Evolutionary conservation across 2,888 invertebrate species (phyloP), one percentile per base, ranked within the genome.

Genomic region (Orchestes rusci): DNA sequence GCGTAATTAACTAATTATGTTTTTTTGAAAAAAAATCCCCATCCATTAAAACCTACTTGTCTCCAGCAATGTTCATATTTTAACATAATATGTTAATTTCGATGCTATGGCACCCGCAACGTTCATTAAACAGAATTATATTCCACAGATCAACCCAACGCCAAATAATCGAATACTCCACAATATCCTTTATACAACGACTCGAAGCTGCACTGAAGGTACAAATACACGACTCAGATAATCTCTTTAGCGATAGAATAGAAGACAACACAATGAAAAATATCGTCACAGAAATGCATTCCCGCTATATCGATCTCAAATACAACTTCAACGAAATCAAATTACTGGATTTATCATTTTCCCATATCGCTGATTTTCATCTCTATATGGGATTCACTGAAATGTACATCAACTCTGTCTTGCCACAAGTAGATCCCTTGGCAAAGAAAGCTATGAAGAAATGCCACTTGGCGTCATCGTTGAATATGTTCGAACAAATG

Each of bases 361-460:
- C 43, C 10, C 8, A 28, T 1, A 58, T 66, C 29, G 57, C 62
- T 3, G 61, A 63, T 48, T 42, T 62, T 16, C 65, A 65, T 51
- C 59, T 64, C 34, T 55, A 72, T 15, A 65, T 77, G 3, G 80
- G 80, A 52, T 64, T 75, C 15, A 53, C 80, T 1, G 75, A 79
- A 55, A 61, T 76, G 0, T 69, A 72, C 53, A 61, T 83, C 3
- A 73, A 79, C 59, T 72, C 77, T 0, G 75, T 78, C 61, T 70
- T 83, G 8, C 82, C 82, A 13, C 66, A 78, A 1, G 82, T 93
- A 3, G 95, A 95, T 71, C 91, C 92, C 0, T 80, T 88, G 0
- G 79, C 84, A 45, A 90, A 90, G 65, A 77, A 81, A 52, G 72
- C 77, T 1, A 65, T 91, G 0, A 87, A 87, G 67, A 73, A 82